These are phyloP conservation scores for Larimichthys crocea DNA, from an alignment of 2,113 vertebrate genomes.

Conservation along the genomic window DNA sequence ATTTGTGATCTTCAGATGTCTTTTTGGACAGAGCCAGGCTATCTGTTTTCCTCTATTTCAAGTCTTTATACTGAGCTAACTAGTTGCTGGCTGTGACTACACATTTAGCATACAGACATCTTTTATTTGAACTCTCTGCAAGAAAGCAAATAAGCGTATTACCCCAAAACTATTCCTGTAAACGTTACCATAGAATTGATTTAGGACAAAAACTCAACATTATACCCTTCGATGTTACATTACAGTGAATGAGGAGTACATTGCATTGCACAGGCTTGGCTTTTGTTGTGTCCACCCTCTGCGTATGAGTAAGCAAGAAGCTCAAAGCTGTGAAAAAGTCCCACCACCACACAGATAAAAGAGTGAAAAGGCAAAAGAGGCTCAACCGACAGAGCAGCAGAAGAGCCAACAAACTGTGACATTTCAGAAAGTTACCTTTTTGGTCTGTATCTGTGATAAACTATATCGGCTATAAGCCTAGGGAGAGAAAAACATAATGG, in stretches of 20 bases:
- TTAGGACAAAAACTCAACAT: not conserved
- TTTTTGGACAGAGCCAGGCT: not conserved
- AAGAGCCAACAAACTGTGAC: conserved; percentile 26
- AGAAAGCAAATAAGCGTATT: not conserved
- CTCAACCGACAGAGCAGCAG: conserved; percentile 5
- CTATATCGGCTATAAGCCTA: conserved; percentile 81
- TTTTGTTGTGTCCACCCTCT: conserved; percentile 28
- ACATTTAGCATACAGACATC: not conserved
- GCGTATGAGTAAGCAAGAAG: conserved; percentile 19
- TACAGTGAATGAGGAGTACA: not conserved
- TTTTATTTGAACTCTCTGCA: not conserved
- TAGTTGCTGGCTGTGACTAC: not conserved
- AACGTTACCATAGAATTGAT: conserved; percentile 18
- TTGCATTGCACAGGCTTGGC: conserved; percentile 21
- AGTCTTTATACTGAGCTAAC: not conserved
- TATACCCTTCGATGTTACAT: not conserved
- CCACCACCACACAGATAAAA: conserved; percentile 61
- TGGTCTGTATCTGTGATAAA: conserved; percentile 81
- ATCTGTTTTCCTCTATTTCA: not conserved
- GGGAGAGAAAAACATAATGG: conserved; percentile 65
- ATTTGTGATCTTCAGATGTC: not conserved
- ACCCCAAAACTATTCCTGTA: not conserved
- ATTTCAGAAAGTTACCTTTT: conserved; percentile 74
- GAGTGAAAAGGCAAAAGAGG: conserved; percentile 22
- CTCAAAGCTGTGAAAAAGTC: conserved; percentile 55